Evolutionary conservation across 2,888 invertebrate species (phyloP), one percentile per base, ranked within the genome.

Genomic region (Drosophila anceps): DNA sequence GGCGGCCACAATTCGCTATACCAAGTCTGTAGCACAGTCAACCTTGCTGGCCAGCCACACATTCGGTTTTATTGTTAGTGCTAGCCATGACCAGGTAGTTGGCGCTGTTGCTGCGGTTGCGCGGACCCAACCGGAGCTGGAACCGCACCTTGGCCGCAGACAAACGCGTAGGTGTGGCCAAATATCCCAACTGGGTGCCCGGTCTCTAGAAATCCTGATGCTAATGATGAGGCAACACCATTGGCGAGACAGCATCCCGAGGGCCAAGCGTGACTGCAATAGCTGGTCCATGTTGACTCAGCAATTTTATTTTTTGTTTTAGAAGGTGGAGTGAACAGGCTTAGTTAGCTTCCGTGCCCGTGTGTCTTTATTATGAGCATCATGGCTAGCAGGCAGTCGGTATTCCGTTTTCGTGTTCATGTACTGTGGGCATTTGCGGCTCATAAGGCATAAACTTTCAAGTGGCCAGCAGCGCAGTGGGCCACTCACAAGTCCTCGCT

Each of bases 391-490:
- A 50, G 29, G 64, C 37, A 18, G 31, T 31, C 31, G 18, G 50
- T 35, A 48, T 69, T 81, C 29, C 51, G 59, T 69, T 69, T 69
- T 63, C 73, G 63, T 81, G 81, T 75, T 75, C 82, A 74, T 85
- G 83, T 81, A 85, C 81, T 81, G 79, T 76, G 88, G 81, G 73
- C 85, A 85, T 86, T 86, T 90, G 86, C 83, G 90, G 86, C 86
- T 90, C 88, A 86, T 88, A 86, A 90, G 90, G 86, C 86, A 86
- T 86, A 86, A 90, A 86, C 79, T 86, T 86, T 86, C 86, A 88
- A 86, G 86, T 86, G 90, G 90, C 86, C 77, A 85, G 69, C 72
- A 75, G 81, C 73, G 84, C 62, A 51, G 48, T 20, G 74, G 62
- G 39, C 43, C 63, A 39, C 67, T 39, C 48, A 33, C 44, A n/a